Evolutionary conservation across 2,113 vertebrate genomes (phyloP).

Genomic region (Nyctereutes procyonoides): DNA sequence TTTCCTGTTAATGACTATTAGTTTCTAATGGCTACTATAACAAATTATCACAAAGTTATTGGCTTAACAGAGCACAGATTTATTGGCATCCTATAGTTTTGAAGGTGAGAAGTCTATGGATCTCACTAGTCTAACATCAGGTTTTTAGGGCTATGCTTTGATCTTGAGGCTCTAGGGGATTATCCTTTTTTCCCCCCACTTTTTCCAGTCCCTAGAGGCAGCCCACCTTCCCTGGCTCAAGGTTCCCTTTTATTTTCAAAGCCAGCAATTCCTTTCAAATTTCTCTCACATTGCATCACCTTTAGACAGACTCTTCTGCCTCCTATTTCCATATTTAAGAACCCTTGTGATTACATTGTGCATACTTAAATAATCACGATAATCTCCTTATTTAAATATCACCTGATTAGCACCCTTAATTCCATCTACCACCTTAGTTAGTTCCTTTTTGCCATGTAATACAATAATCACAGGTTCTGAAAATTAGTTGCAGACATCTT

Average conservation of each 20-base stretch:
- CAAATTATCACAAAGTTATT: background rate
- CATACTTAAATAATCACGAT: background rate
- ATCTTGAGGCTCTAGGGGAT: background rate
- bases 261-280: background rate
- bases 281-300: background rate
- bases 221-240: background rate
- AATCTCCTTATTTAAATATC: background rate
- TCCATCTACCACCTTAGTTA: background rate
- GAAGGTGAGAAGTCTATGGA: background rate
- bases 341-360: background rate
- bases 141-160: background rate
- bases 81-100: background rate
- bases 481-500: background rate
- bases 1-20: background rate
- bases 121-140: background rate
- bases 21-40: background rate
- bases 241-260: background rate
- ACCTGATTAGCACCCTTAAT: background rate
- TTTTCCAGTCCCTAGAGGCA: background rate
- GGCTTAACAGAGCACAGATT: background rate
- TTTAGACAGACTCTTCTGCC: background rate
- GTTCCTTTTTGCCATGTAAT: background rate
- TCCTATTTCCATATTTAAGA: background rate
- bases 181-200: background rate
- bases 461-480: background rate